A percentile compares a stretch with the other conserved stretches of the same genome.
Conservation (phyloP, 1,140 invertebrate species). For the Triops cancriformis region DNA sequence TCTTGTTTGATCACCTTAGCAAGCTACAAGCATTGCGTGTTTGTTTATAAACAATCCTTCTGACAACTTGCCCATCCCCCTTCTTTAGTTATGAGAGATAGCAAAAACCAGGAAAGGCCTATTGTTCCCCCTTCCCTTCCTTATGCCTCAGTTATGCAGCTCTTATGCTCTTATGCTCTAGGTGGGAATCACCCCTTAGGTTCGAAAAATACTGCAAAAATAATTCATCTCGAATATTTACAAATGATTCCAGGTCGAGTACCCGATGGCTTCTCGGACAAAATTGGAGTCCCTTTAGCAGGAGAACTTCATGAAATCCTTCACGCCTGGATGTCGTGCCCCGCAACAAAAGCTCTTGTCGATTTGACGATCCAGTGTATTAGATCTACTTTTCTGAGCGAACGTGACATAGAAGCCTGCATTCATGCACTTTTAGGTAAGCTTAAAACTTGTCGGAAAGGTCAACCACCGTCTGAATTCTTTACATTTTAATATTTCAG, state of each 20-base stretch:
- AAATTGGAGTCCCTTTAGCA: constrained; percentile 46
- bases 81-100: no score
- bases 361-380: constrained; percentile 71
- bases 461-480: constrained; percentile 31
- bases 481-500: background rate
- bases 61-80: no score
- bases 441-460: background rate
- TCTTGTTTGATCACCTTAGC: no score
- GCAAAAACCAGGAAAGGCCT: no score
- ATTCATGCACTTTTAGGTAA: constrained; percentile 59
- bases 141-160: no score
- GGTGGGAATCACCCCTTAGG: no score
- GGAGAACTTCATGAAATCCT: constrained; percentile 58
- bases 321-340: constrained; percentile 71
- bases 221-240: constrained; percentile 15
- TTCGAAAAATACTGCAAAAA: background rate
- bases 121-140: no score
- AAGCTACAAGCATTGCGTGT: no score
- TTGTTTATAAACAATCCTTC: no score
- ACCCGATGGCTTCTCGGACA: constrained; percentile 5
- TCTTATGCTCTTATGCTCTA: no score
- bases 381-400: constrained; percentile 56
- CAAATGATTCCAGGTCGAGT: constrained; percentile 9
- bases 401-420: constrained; percentile 60
- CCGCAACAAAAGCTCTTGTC: constrained; percentile 62